Evolutionary conservation across 64 coral and sea anemone genomes (phyloP).

Genomic region (Hydrozoanthus tunicans): DNA sequence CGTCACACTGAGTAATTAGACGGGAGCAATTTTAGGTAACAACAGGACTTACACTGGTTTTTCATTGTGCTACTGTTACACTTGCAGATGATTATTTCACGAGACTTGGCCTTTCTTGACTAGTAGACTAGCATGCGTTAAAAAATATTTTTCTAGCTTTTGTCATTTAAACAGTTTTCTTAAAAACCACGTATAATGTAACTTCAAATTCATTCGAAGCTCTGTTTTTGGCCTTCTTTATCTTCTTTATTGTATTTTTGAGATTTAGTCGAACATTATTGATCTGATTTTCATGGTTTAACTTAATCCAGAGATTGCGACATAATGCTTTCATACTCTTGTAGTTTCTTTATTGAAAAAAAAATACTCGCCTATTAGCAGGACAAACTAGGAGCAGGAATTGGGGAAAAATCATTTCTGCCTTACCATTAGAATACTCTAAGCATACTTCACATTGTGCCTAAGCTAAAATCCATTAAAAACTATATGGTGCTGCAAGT

Average conservation of each 20-base stretch:
- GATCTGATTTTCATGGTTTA: too few relatives aligned
- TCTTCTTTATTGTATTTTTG: background rate
- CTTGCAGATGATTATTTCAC: background rate
- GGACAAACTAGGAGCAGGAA: background rate
- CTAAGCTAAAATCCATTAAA: background rate
- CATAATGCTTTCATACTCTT: background rate
- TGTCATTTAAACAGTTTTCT: conserved; percentile 11
- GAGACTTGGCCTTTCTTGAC: background rate
- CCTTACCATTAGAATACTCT: too few relatives aligned
- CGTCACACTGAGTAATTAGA: background rate
- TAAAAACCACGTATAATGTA: background rate
- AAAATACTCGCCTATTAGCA: background rate
- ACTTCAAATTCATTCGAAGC: background rate
- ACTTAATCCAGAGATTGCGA: background rate
- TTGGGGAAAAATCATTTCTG: too few relatives aligned
- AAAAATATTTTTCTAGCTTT: background rate
- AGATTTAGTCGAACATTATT: background rate
- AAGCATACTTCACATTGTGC: too few relatives aligned
- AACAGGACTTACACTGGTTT: too few relatives aligned
- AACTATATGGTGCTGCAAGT: conserved; percentile 7
- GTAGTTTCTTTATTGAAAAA: background rate
- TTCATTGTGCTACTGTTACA: too few relatives aligned
- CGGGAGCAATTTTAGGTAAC: background rate
- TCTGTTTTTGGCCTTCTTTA: background rate
- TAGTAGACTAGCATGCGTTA: background rate